A percentile compares a stretch with the other conserved stretches of the same genome.
Conservation (phyloP, 2,113 vertebrate species). For the Tauraco erythrolophus region DNA sequence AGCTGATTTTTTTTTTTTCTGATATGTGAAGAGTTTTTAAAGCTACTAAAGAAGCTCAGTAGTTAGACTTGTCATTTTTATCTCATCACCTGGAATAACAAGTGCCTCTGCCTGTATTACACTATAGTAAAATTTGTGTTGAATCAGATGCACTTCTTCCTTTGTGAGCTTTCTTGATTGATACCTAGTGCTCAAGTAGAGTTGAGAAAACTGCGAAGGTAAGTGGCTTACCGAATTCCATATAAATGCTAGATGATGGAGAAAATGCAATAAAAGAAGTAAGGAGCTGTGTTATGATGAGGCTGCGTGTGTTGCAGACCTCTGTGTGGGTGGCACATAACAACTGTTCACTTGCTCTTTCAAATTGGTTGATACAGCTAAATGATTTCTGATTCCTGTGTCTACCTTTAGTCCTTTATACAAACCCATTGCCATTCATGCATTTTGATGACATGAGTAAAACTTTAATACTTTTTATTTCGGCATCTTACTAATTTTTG, state of each 20-base stretch:
- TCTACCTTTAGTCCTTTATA: background rate
- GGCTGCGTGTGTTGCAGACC: background rate
- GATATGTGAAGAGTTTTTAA: background rate
- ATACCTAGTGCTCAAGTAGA: background rate
- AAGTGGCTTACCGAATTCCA: background rate
- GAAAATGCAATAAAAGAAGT: background rate
- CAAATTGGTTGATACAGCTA: background rate
- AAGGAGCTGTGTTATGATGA: background rate
- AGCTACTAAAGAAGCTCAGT: background rate
- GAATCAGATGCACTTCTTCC: background rate
- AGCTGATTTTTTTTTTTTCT: background rate
- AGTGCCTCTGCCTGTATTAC: background rate
- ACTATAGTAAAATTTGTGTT: background rate
- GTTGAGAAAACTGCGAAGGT: background rate
- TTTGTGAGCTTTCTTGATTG: background rate
- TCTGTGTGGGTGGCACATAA: background rate
- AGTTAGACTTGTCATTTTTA: background rate
- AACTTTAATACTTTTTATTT: background rate
- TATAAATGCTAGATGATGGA: background rate
- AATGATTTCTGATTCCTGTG: background rate
- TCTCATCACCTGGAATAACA: background rate
- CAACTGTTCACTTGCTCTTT: background rate
- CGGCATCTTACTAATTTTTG: background rate
- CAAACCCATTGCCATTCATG: background rate
- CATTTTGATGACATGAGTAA: background rate